Evolutionary conservation across 2,113 vertebrate species (phyloP).

Genomic region (Prionailurus viverrinus): DNA sequence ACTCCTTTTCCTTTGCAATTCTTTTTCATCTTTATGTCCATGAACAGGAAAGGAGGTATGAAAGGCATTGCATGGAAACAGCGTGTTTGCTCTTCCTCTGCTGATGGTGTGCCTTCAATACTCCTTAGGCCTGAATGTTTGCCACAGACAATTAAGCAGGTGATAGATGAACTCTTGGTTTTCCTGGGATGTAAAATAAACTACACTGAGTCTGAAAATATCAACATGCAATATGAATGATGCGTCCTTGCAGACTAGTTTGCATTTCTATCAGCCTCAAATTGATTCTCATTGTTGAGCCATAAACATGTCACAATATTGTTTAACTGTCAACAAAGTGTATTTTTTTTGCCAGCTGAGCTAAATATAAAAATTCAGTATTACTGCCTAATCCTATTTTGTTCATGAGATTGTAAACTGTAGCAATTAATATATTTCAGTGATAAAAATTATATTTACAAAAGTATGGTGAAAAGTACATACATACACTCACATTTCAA

Average conservation of each 20-base stretch:
- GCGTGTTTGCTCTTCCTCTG: slow-evolving; percentile 44
- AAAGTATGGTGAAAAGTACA: background rate
- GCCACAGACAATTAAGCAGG: slow-evolving; percentile 85
- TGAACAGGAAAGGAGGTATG: background rate
- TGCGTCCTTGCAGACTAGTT: slow-evolving; percentile 74
- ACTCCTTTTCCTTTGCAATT: background rate
- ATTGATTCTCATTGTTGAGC: slow-evolving; percentile 72
- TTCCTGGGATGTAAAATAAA: slow-evolving; percentile 82
- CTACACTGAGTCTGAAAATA: slow-evolving; percentile 79
- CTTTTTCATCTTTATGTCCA: background rate
- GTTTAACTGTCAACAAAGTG: slow-evolving; percentile 72
- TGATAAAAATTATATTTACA: slow-evolving; percentile 7
- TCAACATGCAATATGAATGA: slow-evolving; percentile 77
- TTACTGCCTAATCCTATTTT: slow-evolving; percentile 34
- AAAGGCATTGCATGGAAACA: slow-evolving; percentile 30
- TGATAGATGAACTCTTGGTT: slow-evolving; percentile 85
- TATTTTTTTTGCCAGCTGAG: background rate
- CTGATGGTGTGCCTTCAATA: slow-evolving; percentile 62
- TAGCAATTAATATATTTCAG: slow-evolving; percentile 51
- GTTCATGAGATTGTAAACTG: slow-evolving; percentile 51
- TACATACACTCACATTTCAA: background rate
- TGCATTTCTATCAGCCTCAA: slow-evolving; percentile 84
- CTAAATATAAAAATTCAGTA: slow-evolving; percentile 72
- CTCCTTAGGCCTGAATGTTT: slow-evolving; percentile 75
- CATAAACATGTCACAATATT: slow-evolving; percentile 74